Percentiles rank a stretch among this genome's conserved stretches.
phyloP scores from a whole-genome alignment of 2,113 vertebrate species.

The Cynopterus brachyotis region DNA sequence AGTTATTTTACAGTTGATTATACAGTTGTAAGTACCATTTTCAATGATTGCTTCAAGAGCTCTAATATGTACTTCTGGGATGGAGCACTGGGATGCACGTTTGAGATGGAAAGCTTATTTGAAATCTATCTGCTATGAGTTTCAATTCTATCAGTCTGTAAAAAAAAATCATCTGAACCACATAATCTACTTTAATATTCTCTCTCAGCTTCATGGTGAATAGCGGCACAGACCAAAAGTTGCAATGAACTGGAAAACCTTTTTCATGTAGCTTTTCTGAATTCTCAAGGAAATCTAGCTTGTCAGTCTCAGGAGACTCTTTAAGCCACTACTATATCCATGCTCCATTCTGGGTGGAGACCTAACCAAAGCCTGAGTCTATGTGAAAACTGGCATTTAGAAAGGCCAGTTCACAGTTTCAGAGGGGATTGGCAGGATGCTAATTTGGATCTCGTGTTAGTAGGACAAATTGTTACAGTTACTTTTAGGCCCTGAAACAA shows the following conservation, averaged over 20 bases:
- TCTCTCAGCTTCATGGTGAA: not conserved
- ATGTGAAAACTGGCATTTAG: not conserved
- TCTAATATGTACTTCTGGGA: not conserved
- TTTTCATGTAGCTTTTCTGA: not conserved
- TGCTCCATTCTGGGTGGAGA: not conserved
- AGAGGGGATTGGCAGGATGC: not conserved
- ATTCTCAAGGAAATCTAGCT: not conserved
- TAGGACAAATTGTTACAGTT: not conserved
- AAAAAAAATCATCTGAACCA: conserved; percentile 24
- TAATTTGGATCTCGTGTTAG: not conserved
- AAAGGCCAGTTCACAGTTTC: not conserved
- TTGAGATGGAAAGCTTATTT: not conserved
- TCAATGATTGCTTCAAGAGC: not conserved
- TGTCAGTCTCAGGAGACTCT: not conserved
- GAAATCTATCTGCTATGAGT: not conserved
- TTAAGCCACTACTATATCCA: not conserved
- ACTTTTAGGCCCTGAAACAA: not conserved
- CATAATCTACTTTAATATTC: not conserved
- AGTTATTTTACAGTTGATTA: not conserved
- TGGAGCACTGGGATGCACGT: not conserved
- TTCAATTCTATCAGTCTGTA: not conserved
- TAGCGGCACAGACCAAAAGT: not conserved
- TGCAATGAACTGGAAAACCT: not conserved
- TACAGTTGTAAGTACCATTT: not conserved
- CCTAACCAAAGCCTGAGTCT: not conserved